These are phyloP conservation scores for Polypterus senegalus DNA, from an alignment of 2,113 vertebrate species.

Conservation along the genomic window DNA sequence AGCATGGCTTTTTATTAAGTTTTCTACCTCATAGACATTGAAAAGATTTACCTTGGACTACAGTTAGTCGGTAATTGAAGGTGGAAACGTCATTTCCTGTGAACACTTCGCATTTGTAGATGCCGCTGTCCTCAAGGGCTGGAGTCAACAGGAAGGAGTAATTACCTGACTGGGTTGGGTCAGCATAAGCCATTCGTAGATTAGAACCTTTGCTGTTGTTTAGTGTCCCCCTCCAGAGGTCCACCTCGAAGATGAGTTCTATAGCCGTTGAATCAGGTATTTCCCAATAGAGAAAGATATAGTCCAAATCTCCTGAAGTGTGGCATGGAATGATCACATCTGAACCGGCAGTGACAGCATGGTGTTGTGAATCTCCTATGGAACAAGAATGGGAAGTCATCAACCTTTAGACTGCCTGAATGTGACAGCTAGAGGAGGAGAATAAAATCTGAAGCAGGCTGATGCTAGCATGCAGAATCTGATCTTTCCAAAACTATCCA, in stretches of 20 bases:
- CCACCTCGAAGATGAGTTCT: not conserved
- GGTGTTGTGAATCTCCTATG: no score
- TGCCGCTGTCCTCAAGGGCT: not conserved
- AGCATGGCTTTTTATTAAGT: not conserved
- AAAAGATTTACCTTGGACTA: not conserved
- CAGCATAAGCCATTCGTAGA: not conserved
- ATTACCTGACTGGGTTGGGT: not conserved
- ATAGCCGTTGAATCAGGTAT: not conserved
- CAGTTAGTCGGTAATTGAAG: not conserved
- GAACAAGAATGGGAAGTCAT: no score
- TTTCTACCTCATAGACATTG: not conserved
- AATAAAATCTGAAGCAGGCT: no score
- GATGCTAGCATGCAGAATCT: no score
- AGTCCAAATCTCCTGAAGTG: not conserved
- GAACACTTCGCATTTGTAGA: not conserved
- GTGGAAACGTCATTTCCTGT: not conserved
- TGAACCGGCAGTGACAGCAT: no score
- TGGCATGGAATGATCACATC: no score
- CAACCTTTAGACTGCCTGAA: no score
- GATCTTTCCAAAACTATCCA: no score
- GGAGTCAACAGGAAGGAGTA: slow-evolving; percentile 5
- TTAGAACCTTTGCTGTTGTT: not conserved
- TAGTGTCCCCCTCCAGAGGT: not conserved
- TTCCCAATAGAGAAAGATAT: not conserved
- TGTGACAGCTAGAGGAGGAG: no score